These are phyloP conservation scores for Lindbergichthys nudifrons DNA, from an alignment of 2,797 vertebrate genomes.

Conservation along the genomic window DNA sequence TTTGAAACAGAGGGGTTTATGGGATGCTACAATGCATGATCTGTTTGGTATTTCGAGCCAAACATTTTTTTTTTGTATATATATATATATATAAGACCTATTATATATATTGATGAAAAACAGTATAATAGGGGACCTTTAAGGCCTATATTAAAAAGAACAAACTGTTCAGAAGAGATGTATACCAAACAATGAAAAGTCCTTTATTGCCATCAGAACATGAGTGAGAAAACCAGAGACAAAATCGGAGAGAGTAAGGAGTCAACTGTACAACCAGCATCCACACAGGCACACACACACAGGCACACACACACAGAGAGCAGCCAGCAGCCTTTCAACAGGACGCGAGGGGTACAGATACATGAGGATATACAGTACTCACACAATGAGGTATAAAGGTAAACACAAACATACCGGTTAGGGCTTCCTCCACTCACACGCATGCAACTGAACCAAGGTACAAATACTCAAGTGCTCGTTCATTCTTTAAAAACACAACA, in stretches of 20 bases:
- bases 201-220: constrained; percentile 87
- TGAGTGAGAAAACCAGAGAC: constrained; percentile 83
- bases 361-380: constrained; percentile 76
- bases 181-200: constrained; percentile 86
- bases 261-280: constrained; percentile 76
- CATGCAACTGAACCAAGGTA: constrained; percentile 77
- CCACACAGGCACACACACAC: constrained; percentile 37
- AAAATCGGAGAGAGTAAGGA: constrained; percentile 81
- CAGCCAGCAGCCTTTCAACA: constrained; percentile 54
- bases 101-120: no score
- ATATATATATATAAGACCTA: no score
- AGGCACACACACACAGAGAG: constrained; percentile 1
- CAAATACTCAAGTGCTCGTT: constrained; percentile 72
- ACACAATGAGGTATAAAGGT: constrained; percentile 82
- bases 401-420: constrained; percentile 69
- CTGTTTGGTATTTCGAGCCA: no score
- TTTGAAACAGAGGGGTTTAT: no score
- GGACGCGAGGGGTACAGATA: constrained; percentile 70
- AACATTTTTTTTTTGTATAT: no score
- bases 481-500: constrained; percentile 73
- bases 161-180: constrained; percentile 48
- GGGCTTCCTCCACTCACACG: constrained; percentile 64
- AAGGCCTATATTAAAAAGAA: constrained; percentile 22
- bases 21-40: no score
- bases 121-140: background rate